Evolutionary conservation across 1,140 invertebrate species (phyloP), one percentile per base, ranked within the genome.

Genomic region (Agrilus planipennis): DNA sequence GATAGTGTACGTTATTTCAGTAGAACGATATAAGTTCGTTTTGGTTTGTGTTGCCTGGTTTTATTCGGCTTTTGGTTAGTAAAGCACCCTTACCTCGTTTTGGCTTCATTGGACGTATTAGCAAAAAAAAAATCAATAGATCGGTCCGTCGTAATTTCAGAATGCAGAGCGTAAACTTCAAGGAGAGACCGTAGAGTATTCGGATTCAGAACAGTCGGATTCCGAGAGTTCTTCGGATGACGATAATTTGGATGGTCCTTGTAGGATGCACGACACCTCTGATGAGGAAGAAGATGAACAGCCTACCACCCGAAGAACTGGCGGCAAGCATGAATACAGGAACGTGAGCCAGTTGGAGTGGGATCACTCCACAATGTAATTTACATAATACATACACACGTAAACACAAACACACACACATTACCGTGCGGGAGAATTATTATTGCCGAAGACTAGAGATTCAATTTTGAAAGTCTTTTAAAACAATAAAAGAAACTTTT

Each of bases 251-350:
- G 59, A 60, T 34, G 53, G 63, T 46, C 49, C 56, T 23, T 60
- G 55, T 36, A 42, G 57, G 28, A 44, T 60, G 27, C 68, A 72
- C 49, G 71, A 67, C 55, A 70, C 70, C 29, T 71, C 69, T 18
- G 76, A 77, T 43, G 76, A 77, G 21, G 71, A 81, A 36, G 79
- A 82, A 39, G 79, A 81, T 57, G 78, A 80, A 55, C 69, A 75
- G 41, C 49, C 51, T 14, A 32, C 49, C 30, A 37, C 18, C 18
- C 22, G 22, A 20, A 61, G 61, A 44, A 65, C 66, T 34, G 64
- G 69, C 58, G 47, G 65, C 32, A 70, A 70, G 44, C 61, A 67
- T 48, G 74, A 75, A 47, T 77, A 77, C 58, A 69, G 75, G 47
- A 76, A 78, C 61, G 73, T 78, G 49, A 76, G 72, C 56, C 76